Base-by-base conservation (phyloP, 2,888 invertebrate genomes). In the Eupithecia pulchellata region DNA sequence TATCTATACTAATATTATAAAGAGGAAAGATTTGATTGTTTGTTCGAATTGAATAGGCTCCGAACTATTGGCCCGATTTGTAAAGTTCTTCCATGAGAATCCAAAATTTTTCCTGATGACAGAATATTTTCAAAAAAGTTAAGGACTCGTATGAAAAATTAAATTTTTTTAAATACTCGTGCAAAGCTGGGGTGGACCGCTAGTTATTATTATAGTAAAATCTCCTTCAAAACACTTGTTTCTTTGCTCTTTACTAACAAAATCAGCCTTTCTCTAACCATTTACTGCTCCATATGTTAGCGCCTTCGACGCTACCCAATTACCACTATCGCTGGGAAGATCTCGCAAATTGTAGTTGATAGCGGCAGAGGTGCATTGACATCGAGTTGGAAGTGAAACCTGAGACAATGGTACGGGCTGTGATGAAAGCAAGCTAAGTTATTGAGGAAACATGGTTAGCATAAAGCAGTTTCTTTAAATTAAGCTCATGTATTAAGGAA, bases 271-370 rank as follows among this genome's bases (percentile, higher is more conserved):
- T 62, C 36, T 34, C 27, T 47, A 4, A 32, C 58, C 62, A 60
- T 55, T 64, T 47, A 34, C 36, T 58, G 52, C 66, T 66, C 42
- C 61, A 57, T 68, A 68, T 61, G 64, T 66, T 72, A 68, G 68
- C 68, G 55, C 68, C 71, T 47, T 36, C 57, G 32, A 63, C 76
- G 84, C 81, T 77, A 84, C 86, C 92, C 91, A 92, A 92, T 92
- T 92, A 93, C 87, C 78, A 77, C 83, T 88, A 92, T 93, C 93
- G 86, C 79, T 92, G 92, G 87, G 92, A 92, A 91, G 84, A 93
- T 93, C 92, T 79, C 88, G 89, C 90, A 88, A 91, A 92, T 91
- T 91, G 89, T 85, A 82, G 78, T 80, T 76, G 85, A 82, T 84
- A 72, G 62, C 30, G 86, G 88, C 20, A 88, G 81, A 80, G 81